phyloP scores from a whole-genome alignment of 2,888 invertebrate genomes.

The Leptinotarsa rubiginosa region DNA sequence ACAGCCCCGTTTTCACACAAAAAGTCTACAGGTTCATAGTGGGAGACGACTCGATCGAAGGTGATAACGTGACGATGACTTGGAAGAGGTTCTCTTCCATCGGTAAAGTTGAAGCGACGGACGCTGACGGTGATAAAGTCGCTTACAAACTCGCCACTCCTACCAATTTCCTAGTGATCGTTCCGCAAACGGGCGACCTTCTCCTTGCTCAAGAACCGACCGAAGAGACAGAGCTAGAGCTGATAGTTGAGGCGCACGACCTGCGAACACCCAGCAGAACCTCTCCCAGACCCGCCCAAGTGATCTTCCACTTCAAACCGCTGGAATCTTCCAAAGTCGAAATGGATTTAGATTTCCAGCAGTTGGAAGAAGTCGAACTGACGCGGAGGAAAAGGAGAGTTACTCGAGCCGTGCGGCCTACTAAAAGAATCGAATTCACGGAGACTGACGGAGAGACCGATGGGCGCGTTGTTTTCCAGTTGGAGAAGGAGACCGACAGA shows the following conservation, averaged over 20 bases:
- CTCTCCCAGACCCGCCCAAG: constrained; percentile 79
- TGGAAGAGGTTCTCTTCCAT: constrained; percentile 86
- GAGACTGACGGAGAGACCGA: constrained; percentile 91
- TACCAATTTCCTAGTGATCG: constrained; percentile 86
- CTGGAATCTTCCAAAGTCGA: constrained; percentile 70
- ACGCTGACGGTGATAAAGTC: constrained; percentile 92
- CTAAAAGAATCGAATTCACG: constrained; percentile 91
- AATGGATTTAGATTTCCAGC: constrained; percentile 70
- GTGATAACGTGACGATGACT: constrained; percentile 73
- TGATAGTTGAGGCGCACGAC: constrained; percentile 87
- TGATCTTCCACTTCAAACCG: constrained; percentile 79
- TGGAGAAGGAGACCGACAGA: constrained; percentile 91
- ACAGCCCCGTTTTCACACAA: constrained; percentile 86
- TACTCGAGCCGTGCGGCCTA: constrained; percentile 92
- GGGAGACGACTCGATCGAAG: constrained; percentile 72
- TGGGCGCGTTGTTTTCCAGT: constrained; percentile 87
- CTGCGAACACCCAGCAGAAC: constrained; percentile 79
- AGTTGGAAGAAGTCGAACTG: constrained; percentile 67
- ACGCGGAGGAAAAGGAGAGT: constrained; percentile 83
- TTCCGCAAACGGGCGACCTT: constrained; percentile 88
- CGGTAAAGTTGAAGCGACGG: constrained; percentile 87
- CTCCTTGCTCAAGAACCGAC: constrained; percentile 85
- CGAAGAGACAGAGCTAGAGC: constrained; percentile 70
- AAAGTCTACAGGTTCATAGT: constrained; percentile 82
- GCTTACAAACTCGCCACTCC: constrained; percentile 86